Evolutionary conservation across 2,888 invertebrate genomes (phyloP).

Genomic region (Nesidiocoris tenuis): DNA sequence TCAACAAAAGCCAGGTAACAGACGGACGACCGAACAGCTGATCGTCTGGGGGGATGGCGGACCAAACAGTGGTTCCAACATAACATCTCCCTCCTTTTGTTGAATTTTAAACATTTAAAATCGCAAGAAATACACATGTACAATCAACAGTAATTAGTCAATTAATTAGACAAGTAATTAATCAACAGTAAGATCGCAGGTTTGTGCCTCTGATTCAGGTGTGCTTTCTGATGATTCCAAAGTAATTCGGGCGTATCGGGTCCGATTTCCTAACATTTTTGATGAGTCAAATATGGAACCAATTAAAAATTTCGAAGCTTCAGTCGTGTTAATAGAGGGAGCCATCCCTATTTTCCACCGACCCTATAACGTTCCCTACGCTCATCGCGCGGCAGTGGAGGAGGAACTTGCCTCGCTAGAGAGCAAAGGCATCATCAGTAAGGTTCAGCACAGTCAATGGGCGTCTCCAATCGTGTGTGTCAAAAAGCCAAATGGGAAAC

Average conservation of each 20-base stretch:
- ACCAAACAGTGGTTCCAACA: too few species aligned
- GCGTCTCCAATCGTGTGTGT: conserved; percentile 10
- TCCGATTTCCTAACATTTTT: neutral
- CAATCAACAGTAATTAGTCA: too few species aligned
- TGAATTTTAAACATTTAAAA: too few species aligned
- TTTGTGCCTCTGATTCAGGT: neutral
- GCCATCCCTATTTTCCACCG: conserved; percentile 41
- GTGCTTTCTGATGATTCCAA: neutral
- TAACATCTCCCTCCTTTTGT: too few species aligned
- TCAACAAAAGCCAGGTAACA: too few species aligned
- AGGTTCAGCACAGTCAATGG: conserved; percentile 42
- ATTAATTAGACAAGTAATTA: too few species aligned
- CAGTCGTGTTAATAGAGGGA: conserved; percentile 39
- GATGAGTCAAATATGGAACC: conserved; percentile 12
- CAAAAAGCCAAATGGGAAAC: conserved; percentile 25
- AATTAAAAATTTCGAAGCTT: conserved; percentile 29
- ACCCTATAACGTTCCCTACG: conserved; percentile 40
- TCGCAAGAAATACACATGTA: too few species aligned
- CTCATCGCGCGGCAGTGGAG: conserved; percentile 26
- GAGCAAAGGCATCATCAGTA: conserved; percentile 31
- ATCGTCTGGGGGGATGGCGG: too few species aligned
- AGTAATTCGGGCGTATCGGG: neutral
- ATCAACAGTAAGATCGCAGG: too few species aligned
- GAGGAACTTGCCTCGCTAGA: conserved; percentile 34
- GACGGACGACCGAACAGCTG: too few species aligned